Percentiles rank a stretch among this genome's conserved stretches.
Conservation (phyloP, 1,140 invertebrate genomes). For the Chlorops oryzae region DNA sequence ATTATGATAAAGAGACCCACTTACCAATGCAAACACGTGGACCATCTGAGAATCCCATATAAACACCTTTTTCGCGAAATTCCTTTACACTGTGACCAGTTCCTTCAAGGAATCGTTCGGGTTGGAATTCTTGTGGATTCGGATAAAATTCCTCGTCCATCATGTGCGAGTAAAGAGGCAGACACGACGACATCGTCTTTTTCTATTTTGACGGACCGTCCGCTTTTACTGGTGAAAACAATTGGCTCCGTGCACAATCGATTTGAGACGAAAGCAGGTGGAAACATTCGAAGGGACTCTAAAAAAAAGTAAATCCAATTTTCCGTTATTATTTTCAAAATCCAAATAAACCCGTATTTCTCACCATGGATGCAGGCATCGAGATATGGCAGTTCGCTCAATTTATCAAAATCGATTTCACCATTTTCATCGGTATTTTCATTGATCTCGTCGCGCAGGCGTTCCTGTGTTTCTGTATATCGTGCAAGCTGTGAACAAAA, state of each 20-base stretch:
- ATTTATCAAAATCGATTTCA: constrained; percentile 26
- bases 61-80: constrained; percentile 25
- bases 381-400: constrained; percentile 29
- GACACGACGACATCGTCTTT: constrained; percentile 52
- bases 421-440: constrained; percentile 18
- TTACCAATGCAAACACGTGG: constrained; percentile 33
- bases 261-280: constrained; percentile 15
- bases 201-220: constrained; percentile 18
- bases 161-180: constrained; percentile 54
- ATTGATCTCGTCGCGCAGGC: constrained; percentile 39
- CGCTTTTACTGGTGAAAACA: constrained; percentile 29
- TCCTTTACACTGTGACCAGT: constrained; percentile 27
- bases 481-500: constrained; percentile 21
- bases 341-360: neutral
- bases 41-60: constrained; percentile 33
- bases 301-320: neutral
- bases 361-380: constrained; percentile 37
- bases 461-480: constrained; percentile 19
- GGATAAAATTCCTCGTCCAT: constrained; percentile 59
- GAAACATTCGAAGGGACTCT: constrained; percentile 30
- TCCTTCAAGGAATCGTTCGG: constrained; percentile 54
- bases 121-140: constrained; percentile 64
- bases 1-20: neutral
- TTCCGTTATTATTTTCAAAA: neutral
- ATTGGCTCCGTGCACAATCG: constrained; percentile 31